Base-by-base conservation (phyloP, 2,113 vertebrate species). In the Syngnathus typhle region DNA sequence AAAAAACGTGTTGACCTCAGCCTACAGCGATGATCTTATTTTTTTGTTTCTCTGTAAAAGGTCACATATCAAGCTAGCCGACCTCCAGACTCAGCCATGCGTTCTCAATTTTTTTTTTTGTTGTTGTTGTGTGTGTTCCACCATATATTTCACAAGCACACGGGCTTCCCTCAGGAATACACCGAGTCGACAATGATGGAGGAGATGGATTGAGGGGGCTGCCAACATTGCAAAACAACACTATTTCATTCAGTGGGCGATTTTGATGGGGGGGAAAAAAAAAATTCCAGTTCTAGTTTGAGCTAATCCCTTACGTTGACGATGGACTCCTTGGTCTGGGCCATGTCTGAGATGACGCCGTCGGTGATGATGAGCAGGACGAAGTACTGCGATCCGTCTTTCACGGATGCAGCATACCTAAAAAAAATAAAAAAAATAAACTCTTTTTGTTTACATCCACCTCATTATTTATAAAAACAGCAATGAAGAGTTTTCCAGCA, bases 381-480 rank as follows among this genome's bases (percentile, higher is more conserved):
- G 84, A 98, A 98, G 85, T 98, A 98, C 89, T 98, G 95, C n/a
- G 95, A 98, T 76, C 95, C 95, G 41, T 98, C 95, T 84, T 94
- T 95, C 78, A 96, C 91, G 0, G 94, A 96, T 15, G 95, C 87
- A 68, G 95, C 95, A 23, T 98, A 97, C 78, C 95, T 98, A 23
- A 62, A 27, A 23, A n/a, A n/a, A 52, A 52, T n/a, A n/a, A 49
- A 5, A 51, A 8, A 8, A 5, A 10, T 3, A n/a, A 7, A 51
- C 47, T 6, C 9, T 5, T 13, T 13, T 46, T 44, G n/a, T 46
- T 47, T 18, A 16, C 5, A 6, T 5, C 13, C 5, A 16, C 16
- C 44, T 16, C 8, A 15, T 46, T 15, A 15, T 46, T 46, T 13
- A 46, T 49, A 7, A 8, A 11, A 49, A 49, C 18, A 49, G 12